phyloP scores from a whole-genome alignment of 2,888 invertebrate species.

The Eilema caniola region DNA sequence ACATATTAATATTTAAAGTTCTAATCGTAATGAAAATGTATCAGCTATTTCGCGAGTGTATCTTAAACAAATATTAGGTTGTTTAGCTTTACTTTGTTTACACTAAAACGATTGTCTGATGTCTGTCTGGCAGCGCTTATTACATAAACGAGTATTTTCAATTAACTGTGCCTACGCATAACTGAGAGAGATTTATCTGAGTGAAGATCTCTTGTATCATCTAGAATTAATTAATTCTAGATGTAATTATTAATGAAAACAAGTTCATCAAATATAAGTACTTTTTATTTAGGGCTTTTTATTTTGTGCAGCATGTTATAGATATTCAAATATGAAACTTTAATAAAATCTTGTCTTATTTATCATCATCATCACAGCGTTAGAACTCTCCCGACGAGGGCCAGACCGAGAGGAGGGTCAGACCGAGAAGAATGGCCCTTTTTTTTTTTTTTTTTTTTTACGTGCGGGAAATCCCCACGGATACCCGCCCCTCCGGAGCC shows the following conservation, averaged over 20 bases:
- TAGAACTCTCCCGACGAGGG: too few species aligned
- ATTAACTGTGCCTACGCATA: background rate
- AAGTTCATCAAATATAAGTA: too few species aligned
- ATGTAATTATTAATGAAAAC: too few species aligned
- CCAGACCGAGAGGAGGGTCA: too few species aligned
- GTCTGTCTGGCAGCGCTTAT: background rate
- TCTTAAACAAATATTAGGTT: background rate
- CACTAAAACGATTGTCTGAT: background rate
- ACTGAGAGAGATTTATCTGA: background rate
- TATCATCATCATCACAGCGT: background rate
- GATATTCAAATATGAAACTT: background rate
- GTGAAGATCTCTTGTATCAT: background rate
- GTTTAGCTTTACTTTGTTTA: background rate
- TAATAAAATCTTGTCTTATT: too few species aligned
- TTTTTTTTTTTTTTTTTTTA: too few species aligned
- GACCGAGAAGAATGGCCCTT: too few species aligned
- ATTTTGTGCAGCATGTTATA: background rate
- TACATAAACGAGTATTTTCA: background rate
- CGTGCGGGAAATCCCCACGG: too few species aligned
- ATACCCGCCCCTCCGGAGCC: too few species aligned
- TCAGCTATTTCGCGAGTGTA: too few species aligned
- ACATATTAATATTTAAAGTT: background rate
- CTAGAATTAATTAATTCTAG: background rate
- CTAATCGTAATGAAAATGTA: background rate
- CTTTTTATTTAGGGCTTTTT: too few species aligned